A percentile compares a stretch with the other conserved stretches of the same genome.
Conservation (phyloP, 2,113 vertebrate species). For the Piliocolobus tephrosceles region DNA sequence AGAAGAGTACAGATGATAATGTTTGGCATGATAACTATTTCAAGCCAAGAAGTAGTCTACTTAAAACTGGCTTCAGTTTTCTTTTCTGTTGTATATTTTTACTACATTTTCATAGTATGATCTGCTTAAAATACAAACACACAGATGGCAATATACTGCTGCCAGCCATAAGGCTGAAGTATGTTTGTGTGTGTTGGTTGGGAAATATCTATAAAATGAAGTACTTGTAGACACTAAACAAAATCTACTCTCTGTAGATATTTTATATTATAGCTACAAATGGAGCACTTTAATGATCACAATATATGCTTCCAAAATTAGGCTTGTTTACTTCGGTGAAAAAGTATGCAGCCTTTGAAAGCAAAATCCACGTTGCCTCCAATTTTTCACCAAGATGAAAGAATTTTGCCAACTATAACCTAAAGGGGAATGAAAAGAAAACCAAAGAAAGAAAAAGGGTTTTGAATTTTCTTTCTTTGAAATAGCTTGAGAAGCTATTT, state of each 20-base stretch:
- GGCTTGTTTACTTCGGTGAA: slow-evolving; percentile 58
- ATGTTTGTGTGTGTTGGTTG: slow-evolving; percentile 72
- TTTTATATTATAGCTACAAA: slow-evolving; percentile 60
- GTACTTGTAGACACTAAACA: slow-evolving; percentile 71
- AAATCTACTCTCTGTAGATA: slow-evolving; percentile 58
- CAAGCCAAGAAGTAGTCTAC: slow-evolving; percentile 38
- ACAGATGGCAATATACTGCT: slow-evolving; percentile 72
- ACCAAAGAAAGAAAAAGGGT: background rate
- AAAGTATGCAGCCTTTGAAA: slow-evolving; percentile 46
- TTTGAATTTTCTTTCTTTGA: background rate
- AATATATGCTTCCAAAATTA: slow-evolving; percentile 67
- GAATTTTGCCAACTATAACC: slow-evolving; percentile 10
- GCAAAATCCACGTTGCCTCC: background rate
- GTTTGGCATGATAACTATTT: slow-evolving; percentile 9
- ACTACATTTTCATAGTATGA: slow-evolving; percentile 63
- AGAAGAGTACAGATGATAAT: slow-evolving; percentile 45
- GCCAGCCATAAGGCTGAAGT: slow-evolving; percentile 70
- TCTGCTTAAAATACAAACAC: slow-evolving; percentile 74
- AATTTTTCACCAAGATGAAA: slow-evolving; percentile 54
- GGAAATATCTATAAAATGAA: slow-evolving; percentile 74
- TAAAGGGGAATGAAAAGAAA: background rate
- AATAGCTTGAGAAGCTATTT: background rate
- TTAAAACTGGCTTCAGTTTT: slow-evolving; percentile 67
- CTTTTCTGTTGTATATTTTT: slow-evolving; percentile 71
- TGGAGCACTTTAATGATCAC: slow-evolving; percentile 64